A percentile compares a stretch with the other conserved stretches of the same genome.
Evolutionary conservation across 2,797 vertebrate genomes (phyloP).

Genomic region (Acanthis flammea): DNA sequence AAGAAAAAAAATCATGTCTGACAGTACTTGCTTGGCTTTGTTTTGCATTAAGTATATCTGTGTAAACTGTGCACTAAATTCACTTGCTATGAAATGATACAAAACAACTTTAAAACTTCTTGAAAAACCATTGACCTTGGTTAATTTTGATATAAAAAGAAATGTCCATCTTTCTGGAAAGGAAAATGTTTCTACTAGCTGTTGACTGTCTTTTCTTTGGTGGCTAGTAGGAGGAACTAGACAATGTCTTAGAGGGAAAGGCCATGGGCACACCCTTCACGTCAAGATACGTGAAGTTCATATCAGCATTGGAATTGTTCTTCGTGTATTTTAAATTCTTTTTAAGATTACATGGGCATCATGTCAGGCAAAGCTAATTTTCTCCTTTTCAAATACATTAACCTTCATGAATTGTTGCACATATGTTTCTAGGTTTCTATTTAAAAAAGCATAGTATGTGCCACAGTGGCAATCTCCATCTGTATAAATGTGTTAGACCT

Average conservation of each 20-base stretch:
- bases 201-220: neutral
- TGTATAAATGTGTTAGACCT: neutral
- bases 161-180: neutral
- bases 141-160: neutral
- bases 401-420: neutral
- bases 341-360: neutral
- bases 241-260: neutral
- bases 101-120: neutral
- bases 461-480: neutral
- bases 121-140: neutral
- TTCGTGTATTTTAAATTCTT: neutral
- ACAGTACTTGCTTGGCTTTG: neutral
- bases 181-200: neutral
- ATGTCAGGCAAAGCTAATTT: neutral
- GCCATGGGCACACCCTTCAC: neutral
- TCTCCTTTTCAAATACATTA: neutral
- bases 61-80: neutral
- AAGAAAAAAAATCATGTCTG: neutral
- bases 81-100: neutral
- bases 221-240: neutral
- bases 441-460: neutral
- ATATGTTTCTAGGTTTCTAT: neutral
- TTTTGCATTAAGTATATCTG: neutral
- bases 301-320: neutral
- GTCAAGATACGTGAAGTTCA: neutral